Evolutionary conservation across 2,797 vertebrate species (phyloP).

Genomic region (Xyrichtys novacula): DNA sequence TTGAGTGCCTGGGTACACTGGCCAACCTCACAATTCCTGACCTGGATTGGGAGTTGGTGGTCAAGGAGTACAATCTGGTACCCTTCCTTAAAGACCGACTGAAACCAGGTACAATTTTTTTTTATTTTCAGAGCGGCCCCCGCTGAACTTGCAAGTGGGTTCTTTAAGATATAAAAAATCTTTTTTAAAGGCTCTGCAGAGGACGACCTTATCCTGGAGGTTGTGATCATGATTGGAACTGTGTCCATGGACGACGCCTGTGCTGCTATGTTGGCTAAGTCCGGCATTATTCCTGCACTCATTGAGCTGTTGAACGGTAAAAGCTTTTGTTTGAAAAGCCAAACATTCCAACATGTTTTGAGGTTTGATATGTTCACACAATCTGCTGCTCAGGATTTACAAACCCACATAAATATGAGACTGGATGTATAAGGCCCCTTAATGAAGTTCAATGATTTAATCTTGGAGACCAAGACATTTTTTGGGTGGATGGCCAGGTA

Average conservation of each 20-base stretch:
- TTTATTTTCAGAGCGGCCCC: not conserved
- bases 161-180: no score
- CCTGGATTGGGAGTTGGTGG: conserved; percentile 94
- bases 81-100: conserved; percentile 94
- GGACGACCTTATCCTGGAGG: conserved; percentile 96
- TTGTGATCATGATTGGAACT: conserved; percentile 97
- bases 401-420: no score
- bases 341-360: no score
- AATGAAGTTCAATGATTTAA: no score
- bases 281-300: conserved; percentile 95
- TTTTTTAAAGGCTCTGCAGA: conserved; percentile 90
- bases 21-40: conserved; percentile 94
- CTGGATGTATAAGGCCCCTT: no score
- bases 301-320: conserved; percentile 96
- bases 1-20: conserved; percentile 94
- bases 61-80: conserved; percentile 94
- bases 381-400: no score
- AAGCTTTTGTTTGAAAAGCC: no score
- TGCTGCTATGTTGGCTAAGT: conserved; percentile 94
- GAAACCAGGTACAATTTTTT: conserved; percentile 88
- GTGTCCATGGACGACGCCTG: conserved; percentile 97
- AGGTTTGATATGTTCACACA: not conserved
- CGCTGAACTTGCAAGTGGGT: no score
- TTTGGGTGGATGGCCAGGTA: no score
- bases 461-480: no score